Evolutionary conservation across 2,888 invertebrate species (phyloP).

Genomic region (Drosophila bunnanda): DNA sequence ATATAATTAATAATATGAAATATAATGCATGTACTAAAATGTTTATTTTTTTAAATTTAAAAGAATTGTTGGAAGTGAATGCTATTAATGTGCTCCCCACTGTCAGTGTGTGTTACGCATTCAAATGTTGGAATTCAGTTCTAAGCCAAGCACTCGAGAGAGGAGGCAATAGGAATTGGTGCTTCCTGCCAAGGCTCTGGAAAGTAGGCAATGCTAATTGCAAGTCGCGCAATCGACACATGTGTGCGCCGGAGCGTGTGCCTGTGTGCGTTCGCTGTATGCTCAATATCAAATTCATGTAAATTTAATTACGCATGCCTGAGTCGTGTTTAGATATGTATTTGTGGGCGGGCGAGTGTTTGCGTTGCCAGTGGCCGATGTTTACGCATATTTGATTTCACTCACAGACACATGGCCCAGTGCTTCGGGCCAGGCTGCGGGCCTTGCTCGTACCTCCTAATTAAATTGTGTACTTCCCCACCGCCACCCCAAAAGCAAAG

Average conservation of each 20-base stretch:
- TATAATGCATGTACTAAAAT: not conserved
- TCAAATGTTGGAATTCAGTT: slow-evolving; percentile 17
- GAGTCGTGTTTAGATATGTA: slow-evolving; percentile 68
- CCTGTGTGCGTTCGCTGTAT: slow-evolving; percentile 39
- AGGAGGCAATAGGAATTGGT: slow-evolving; percentile 57
- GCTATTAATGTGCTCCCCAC: not conserved
- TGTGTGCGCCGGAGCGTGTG: slow-evolving; percentile 4
- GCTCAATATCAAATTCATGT: slow-evolving; percentile 79
- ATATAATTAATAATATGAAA: too few relatives aligned
- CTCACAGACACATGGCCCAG: slow-evolving; percentile 26
- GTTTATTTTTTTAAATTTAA: too few relatives aligned
- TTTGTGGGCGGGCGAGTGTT: slow-evolving; percentile 18
- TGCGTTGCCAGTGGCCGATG: slow-evolving; percentile 46
- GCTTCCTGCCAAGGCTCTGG: slow-evolving; percentile 39
- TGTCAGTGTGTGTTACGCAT: slow-evolving; percentile 17
- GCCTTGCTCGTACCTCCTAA: slow-evolving; percentile 49
- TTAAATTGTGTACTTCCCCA: slow-evolving; percentile 63
- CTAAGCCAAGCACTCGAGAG: slow-evolving; percentile 35
- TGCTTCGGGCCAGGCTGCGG: slow-evolving; percentile 12
- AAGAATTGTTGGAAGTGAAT: not conserved
- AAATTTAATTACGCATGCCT: slow-evolving; percentile 80
- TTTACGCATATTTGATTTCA: slow-evolving; percentile 77
- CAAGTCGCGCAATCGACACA: slow-evolving; percentile 35
- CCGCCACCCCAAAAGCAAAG: slow-evolving; percentile 29
- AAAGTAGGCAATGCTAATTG: slow-evolving; percentile 69